Conservation (phyloP, 2,888 invertebrate genomes). For the Trachelus tabidus region DNA sequence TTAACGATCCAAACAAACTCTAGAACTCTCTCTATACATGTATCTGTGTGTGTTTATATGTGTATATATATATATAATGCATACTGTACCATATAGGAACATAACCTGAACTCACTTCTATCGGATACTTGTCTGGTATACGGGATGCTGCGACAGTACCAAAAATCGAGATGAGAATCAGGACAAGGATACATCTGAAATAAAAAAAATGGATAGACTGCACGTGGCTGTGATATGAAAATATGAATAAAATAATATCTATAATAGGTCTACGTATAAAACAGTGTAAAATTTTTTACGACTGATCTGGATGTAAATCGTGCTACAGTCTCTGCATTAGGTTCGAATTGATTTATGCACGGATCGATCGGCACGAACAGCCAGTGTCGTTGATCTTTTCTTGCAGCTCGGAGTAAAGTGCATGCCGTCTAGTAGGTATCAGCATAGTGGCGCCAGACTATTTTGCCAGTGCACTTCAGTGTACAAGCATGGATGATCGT, state of each 20-base stretch:
- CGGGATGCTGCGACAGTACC: slow-evolving; percentile 42
- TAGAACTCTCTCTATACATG: background rate
- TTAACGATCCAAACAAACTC: background rate
- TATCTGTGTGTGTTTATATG: too few species aligned
- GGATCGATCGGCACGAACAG: background rate
- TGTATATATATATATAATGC: background rate
- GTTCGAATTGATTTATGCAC: background rate
- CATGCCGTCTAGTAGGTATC: background rate
- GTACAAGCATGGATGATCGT: background rate
- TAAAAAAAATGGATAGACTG: slow-evolving; percentile 24
- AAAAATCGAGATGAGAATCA: slow-evolving; percentile 47
- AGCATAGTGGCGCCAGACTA: background rate
- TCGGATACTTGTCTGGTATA: slow-evolving; percentile 58
- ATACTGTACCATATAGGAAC: background rate
- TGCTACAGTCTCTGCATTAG: background rate
- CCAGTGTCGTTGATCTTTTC: background rate
- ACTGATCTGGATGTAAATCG: background rate
- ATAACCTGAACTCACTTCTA: slow-evolving; percentile 47
- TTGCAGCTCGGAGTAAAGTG: background rate
- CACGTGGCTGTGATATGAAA: background rate
- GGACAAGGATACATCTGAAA: slow-evolving; percentile 54
- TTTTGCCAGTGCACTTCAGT: background rate
- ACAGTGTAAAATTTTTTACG: background rate
- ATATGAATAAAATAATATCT: background rate
- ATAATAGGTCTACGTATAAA: background rate